Evolutionary conservation across 1,140 invertebrate species (phyloP), one percentile per base, ranked within the genome.

Genomic region (Zaprionus taronus): DNA sequence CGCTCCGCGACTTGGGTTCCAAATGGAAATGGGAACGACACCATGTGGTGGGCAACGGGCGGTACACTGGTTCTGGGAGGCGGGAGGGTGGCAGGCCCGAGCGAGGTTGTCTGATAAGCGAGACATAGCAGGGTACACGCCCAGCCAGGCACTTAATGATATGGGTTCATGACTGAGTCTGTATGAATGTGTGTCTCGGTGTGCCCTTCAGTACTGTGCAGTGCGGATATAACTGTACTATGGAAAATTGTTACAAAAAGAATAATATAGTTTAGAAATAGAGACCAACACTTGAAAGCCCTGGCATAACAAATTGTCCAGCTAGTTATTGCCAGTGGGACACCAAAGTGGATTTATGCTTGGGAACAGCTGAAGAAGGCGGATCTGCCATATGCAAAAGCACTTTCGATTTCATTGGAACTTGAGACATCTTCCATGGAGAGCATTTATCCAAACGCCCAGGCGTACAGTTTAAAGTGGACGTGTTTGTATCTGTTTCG

Each of bases 371-470:
- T 11, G 55, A 5, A 47, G 49, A 47, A n/a, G 41, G 9, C n/a
- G 20, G 6, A 15, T 2, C 20, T 15, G 20, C 7, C 4, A 17
- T 12, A 44, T 15, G 41, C 5, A 24, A 11, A 70, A 65, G 9
- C 61, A 81, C 78, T 84, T 69, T 85, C 72, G 55, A 64, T 90
- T 87, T 77, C 55, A 49, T 72, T 55, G 51, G 62, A 49, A 12
- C 62, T 34, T n/a, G 20, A 51, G 47, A 24, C 1, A 3, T 51
- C 20, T 79, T 73, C 74, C 47, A 87, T 62, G 81, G 62, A 61
- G 74, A 70, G 63, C 82, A 70, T 89, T 89, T 89, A 89, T 91
- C 85, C 84, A 89, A 91, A 77, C 69, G 80, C 86, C 62, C 86
- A 89, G 84, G 84, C 86, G 84, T 66, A 51, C 84, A 89, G 84